Base-by-base conservation (phyloP, 1,140 invertebrate genomes). In the Fragariocoptes setiger region DNA sequence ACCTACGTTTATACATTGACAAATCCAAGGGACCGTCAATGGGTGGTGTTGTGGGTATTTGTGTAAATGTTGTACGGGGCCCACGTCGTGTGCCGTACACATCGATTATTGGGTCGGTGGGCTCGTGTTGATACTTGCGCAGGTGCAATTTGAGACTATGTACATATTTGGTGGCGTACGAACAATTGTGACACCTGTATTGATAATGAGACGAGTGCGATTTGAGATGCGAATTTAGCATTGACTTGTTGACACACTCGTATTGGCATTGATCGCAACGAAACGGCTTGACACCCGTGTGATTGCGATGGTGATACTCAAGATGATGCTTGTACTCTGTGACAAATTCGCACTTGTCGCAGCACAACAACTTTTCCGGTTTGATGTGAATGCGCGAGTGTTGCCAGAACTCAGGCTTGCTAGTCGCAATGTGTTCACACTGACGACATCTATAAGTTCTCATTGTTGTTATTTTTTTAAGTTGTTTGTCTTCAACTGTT, bases 301-400 rank as follows among this genome's bases (percentile, higher is more conserved):
- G 92, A 54, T 94, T 94, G 4, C 80, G 64, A 49, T 92, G 64
- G 55, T 94, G 92, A 52, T 97, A 99, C 51, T 95, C 86, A 13
- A 97, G 57, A 51, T 99, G 92, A 55, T 99, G 92, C 51, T 97
- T 99, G 60, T 85, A 88, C 53, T 97, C 86, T 0, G 92, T 99
- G 0, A 94, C 82, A 54, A 99, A 99, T 0, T 77, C 74, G 54
- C 92, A 99, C 49, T 75, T 69, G 1, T 74, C 71, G 50, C 92
- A 99, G 21, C 69, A 69, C 1, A 99, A 60, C 42, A 88, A 63
- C 53, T 88, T 90, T 43, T 94, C 86, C 0, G 69, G 66, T 48
- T 82, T 83, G 44, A 97, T 92, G 59, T 97, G 92, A 4, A 59
- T 61, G 35, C 69, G 68, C 0, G 55, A 50, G 56, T 99, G 92